phyloP scores from a whole-genome alignment of 2,113 vertebrate species.

The Nothocercus nigrocapillus region DNA sequence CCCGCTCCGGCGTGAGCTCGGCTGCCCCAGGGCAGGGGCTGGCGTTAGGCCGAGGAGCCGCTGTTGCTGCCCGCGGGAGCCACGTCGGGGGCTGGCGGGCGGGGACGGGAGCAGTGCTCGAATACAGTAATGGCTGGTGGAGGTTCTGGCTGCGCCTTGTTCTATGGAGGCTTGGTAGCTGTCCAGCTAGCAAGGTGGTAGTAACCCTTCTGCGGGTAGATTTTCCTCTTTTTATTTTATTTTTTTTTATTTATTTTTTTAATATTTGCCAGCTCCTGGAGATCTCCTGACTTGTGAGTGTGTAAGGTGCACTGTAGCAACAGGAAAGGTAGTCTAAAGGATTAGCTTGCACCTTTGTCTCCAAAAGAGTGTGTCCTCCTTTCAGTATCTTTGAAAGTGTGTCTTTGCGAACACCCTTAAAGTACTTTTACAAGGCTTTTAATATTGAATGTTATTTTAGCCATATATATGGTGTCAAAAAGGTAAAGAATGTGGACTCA shows the following conservation, averaged over 20 bases:
- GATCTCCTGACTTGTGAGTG: neutral
- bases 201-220: neutral
- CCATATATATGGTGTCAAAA: neutral
- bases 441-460: slow-evolving; percentile 10
- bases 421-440: neutral
- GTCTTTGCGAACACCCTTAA: neutral
- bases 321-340: neutral
- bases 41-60: too few species aligned
- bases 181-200: neutral
- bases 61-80: too few species aligned
- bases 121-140: too few species aligned
- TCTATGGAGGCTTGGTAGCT: too few species aligned
- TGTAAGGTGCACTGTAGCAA: neutral
- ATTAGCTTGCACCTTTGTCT: neutral
- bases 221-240: too few species aligned
- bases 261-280: too few species aligned
- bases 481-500: slow-evolving; percentile 35
- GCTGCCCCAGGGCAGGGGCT: too few species aligned
- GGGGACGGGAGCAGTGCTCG: too few species aligned
- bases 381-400: neutral
- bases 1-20: too few species aligned
- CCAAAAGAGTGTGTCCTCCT: neutral
- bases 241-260: too few species aligned
- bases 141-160: neutral
- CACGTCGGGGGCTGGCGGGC: too few species aligned